phyloP scores from a whole-genome alignment of 2,888 invertebrate genomes.

The Pheosia tremula region DNA sequence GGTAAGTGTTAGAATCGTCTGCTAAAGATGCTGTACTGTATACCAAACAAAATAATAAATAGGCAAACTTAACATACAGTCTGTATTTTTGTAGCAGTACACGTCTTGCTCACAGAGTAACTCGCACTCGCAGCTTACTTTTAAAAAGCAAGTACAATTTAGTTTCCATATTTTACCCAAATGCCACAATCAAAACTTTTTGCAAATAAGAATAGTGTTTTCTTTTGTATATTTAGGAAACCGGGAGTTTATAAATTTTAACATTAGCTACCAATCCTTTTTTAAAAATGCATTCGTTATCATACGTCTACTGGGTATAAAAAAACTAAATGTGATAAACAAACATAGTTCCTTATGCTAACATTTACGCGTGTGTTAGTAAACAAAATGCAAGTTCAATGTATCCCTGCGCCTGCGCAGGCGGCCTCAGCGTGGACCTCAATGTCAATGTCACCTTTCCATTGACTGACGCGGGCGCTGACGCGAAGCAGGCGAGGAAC shows the following conservation, averaged over 20 bases:
- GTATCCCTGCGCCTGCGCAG: constrained; percentile 43
- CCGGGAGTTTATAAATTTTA: background rate
- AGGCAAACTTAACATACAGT: too few relatives aligned
- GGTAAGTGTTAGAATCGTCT: too few relatives aligned
- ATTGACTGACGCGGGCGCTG: constrained; percentile 31
- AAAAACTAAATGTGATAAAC: constrained; percentile 16
- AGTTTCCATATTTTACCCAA: too few relatives aligned
- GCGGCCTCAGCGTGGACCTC: constrained; percentile 47
- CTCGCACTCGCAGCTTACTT: too few relatives aligned
- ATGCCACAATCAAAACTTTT: too few relatives aligned
- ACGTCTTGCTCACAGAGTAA: too few relatives aligned
- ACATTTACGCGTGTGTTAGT: constrained; percentile 36
- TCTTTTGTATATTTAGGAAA: background rate
- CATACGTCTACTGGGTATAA: constrained; percentile 2
- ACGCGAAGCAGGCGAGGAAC: background rate
- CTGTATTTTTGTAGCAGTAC: too few relatives aligned
- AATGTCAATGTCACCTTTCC: constrained; percentile 80
- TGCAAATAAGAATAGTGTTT: background rate
- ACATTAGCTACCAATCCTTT: constrained; percentile 25
- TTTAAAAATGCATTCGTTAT: constrained; percentile 12
- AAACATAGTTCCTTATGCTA: constrained; percentile 14
- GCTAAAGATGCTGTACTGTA: too few relatives aligned
- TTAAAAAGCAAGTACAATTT: too few relatives aligned
- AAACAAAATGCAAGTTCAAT: constrained; percentile 69
- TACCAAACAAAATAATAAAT: too few relatives aligned